phyloP scores from a whole-genome alignment of 64 coral and sea anemone genomes.

The Pocillopora damicornis region DNA sequence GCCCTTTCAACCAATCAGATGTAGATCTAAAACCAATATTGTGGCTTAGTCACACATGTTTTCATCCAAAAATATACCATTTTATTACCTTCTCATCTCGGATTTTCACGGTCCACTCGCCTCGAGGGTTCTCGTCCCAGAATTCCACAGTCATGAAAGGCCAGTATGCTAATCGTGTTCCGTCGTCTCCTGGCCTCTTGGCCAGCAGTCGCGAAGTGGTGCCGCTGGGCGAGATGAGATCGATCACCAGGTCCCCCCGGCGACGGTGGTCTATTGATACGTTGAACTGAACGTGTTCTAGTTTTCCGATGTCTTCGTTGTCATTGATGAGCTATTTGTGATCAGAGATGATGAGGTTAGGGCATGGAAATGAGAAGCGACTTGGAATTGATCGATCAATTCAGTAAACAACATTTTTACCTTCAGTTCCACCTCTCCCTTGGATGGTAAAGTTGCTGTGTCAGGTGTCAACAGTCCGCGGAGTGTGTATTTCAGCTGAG shows the following conservation, averaged over 20 bases:
- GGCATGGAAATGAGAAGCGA: background rate
- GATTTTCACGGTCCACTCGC: constrained; percentile 58
- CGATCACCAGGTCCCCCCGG: constrained; percentile 61
- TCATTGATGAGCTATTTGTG: background rate
- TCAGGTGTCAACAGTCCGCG: constrained; percentile 1
- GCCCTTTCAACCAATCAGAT: too few species aligned
- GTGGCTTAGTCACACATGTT: too few species aligned
- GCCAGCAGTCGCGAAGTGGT: constrained; percentile 59
- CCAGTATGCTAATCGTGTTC: constrained; percentile 60
- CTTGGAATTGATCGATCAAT: background rate
- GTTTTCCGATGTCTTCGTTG: constrained; percentile 25
- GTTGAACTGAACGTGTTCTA: constrained; percentile 72
- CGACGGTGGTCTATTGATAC: constrained; percentile 56
- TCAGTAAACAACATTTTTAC: too few species aligned
- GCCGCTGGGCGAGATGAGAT: constrained; percentile 57
- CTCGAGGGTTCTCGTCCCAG: constrained; percentile 74
- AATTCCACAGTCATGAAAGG: constrained; percentile 72
- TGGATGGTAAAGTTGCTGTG: background rate
- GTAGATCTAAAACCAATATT: too few species aligned
- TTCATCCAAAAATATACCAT: background rate
- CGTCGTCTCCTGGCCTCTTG: constrained; percentile 42
- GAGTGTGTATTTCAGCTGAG: constrained; percentile 40
- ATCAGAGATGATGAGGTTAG: background rate
- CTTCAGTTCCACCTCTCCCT: background rate
- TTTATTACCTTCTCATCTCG: constrained; percentile 34